Evolutionary conservation across 2,113 vertebrate species (phyloP), one percentile per base, ranked within the genome.

Genomic region (Microtus richardsoni): DNA sequence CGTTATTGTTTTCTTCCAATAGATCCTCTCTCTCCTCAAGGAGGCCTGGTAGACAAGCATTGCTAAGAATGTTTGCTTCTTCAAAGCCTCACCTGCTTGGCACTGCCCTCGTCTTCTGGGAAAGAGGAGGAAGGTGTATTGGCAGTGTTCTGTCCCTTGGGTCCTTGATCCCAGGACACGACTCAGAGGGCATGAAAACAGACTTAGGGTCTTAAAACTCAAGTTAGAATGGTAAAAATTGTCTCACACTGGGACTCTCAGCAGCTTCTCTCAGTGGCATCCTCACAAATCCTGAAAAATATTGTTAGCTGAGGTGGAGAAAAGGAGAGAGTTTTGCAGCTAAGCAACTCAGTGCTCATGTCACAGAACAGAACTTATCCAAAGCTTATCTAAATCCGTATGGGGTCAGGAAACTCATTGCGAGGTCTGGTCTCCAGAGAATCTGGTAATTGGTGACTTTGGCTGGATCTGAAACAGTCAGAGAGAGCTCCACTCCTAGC

Each of bases 381-480:
- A 13, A 93, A 97, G 97, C 78, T 97, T 96, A 98, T 97, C 96
- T 97, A 97, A 97, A 97, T 95, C 96, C 77, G 90, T 54, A 5
- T 13, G 28, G 78, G 97, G 96, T 97, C 97, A 96, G 86, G 88
- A 95, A 97, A 95, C 77, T 97, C 92, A 95, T 95, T 96, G 96
- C 97, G 95, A 96, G 95, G 73, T 98, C 95, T 78, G 28, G 58
- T 97, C 96, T 96, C 97, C 2, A 1, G 90, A 94, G 97, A 95
- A 74, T 60, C 82, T 5, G 22, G 86, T 97, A 97, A 97, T 97
- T 97, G 96, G 93, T 94, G 92, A 96, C 96, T 97, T 96, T 91
- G 54, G 88, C 92, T 94, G 47, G 91, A 97, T 97, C 91, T 91
- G 92, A 97, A 86, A 94, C 78, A 89, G 64, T 77, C 93, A 93